Base-by-base conservation (phyloP, 2,888 invertebrate genomes). In the Cephalotes varians region DNA sequence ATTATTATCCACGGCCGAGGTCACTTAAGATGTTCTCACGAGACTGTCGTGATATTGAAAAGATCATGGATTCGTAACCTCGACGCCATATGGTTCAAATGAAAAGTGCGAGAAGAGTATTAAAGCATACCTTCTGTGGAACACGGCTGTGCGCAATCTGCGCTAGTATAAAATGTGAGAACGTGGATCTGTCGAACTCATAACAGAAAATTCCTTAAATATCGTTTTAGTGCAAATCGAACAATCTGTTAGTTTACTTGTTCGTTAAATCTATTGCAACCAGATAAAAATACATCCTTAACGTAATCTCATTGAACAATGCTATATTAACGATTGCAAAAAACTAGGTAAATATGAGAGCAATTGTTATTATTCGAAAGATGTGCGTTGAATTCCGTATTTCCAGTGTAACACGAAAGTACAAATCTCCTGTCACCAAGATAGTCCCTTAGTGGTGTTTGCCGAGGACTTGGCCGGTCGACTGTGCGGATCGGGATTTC, bases 381-480 rank as follows among this genome's bases (percentile, higher is more conserved):
- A 56, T 47, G 64, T 76, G 54, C 58, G 58, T 81, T 58, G 81
- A 81, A 74, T 80, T 67, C 81, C 31, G 54, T 77, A 81, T 77
- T 79, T 87, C 64, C 82, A 58, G 49, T 67, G 51, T 56, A 73
- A 49, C 47, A 65, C 58, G 47, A 60, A 69, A 71, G 89, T 87
- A 90, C 90, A 88, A 90, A 90, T 90, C 90, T 90, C 87, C 88
- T 88, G 90, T 90, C 88, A 84, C 86, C 88, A 62, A 84, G 88
- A 89, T 87, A 88, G 85, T 87, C 85, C 85, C 88, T 88, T 88
- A 86, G 88, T 82, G 89, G 88, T 89, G 88, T 90, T 90, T 89
- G 89, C 88, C 87, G 82, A 88, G 89, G 86, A 90, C 85, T 89
- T 84, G 87, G 85, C 77, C 73, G 82, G 81, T 85, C 86, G 86